phyloP scores from a whole-genome alignment of 1,140 invertebrate genomes.

The Hyphantria cunea region DNA sequence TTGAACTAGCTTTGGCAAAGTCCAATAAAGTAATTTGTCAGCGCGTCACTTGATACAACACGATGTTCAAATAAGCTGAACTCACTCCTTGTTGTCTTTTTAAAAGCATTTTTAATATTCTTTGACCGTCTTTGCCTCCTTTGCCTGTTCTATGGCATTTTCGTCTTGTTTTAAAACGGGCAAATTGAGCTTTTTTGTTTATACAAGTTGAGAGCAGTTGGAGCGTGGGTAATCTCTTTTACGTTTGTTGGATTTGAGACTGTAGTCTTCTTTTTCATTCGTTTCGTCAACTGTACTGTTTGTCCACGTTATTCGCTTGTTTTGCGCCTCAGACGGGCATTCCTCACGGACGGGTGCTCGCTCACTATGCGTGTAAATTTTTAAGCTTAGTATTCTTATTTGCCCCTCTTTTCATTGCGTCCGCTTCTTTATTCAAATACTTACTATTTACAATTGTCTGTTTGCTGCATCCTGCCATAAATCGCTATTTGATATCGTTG shows the following conservation, averaged over 20 bases:
- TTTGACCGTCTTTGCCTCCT: constrained; percentile 59
- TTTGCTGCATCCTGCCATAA: constrained; percentile 11
- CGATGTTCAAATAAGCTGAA: constrained; percentile 70
- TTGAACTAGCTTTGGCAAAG: no score
- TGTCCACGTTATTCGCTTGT: constrained; percentile 61
- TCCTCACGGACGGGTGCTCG: constrained; percentile 58
- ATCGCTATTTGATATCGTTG: no score
- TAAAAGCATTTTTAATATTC: constrained; percentile 80
- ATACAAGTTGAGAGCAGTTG: constrained; percentile 75
- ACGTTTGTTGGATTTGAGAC: constrained; percentile 76
- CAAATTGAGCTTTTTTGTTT: constrained; percentile 78
- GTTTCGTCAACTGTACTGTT: constrained; percentile 71
- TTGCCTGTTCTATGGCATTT: constrained; percentile 61
- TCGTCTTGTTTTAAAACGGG: constrained; percentile 73
- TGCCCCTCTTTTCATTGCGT: constrained; percentile 51
- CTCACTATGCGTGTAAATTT: constrained; percentile 73
- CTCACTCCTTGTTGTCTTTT: constrained; percentile 62
- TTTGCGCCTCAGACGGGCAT: constrained; percentile 47
- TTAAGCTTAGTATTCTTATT: constrained; percentile 63
- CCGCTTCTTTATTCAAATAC: constrained; percentile 41
- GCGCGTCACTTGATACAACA: constrained; percentile 67
- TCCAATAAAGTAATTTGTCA: not conserved
- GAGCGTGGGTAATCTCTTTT: constrained; percentile 79
- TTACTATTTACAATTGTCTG: constrained; percentile 50
- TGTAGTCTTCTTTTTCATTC: constrained; percentile 62